Conservation (phyloP, 2,888 invertebrate species). For the Apomyelois bistriatella region DNA sequence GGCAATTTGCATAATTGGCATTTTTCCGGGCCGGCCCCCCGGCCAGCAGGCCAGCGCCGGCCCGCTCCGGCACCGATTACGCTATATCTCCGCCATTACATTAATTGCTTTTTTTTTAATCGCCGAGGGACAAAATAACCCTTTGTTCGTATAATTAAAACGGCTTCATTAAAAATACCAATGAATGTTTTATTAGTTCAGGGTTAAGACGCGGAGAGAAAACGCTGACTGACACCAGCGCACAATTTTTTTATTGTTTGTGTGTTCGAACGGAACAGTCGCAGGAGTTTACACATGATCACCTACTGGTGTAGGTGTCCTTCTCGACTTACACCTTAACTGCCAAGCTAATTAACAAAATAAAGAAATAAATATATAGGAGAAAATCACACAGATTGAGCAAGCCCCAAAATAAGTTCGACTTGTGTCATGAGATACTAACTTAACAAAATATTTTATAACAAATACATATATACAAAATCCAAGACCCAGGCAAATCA, state of each 20-base stretch:
- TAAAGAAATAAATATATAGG: too few species aligned
- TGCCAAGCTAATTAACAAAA: too few species aligned
- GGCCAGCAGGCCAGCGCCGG: slow-evolving; percentile 20
- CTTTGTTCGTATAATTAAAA: slow-evolving; percentile 51
- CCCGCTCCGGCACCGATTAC: slow-evolving; percentile 23
- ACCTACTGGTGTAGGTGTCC: too few species aligned
- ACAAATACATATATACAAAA: too few species aligned
- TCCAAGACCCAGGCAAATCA: too few species aligned
- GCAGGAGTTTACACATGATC: too few species aligned
- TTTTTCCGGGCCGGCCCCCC: slow-evolving; percentile 24
- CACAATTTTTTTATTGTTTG: not conserved
- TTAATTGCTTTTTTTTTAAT: slow-evolving; percentile 55
- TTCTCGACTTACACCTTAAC: too few species aligned
- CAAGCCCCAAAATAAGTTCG: too few species aligned
- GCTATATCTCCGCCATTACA: slow-evolving; percentile 41
- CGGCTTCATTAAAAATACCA: slow-evolving; percentile 46
- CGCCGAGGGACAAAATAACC: slow-evolving; percentile 33
- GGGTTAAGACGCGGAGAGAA: slow-evolving; percentile 12
- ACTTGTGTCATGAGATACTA: too few species aligned
- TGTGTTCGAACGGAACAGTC: too few species aligned
- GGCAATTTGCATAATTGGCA: slow-evolving; percentile 36
- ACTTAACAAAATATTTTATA: too few species aligned
- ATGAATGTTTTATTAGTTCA: slow-evolving; percentile 36
- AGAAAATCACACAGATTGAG: too few species aligned
- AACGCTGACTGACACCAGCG: not conserved